These are phyloP conservation scores for Caradrina clavipalpis DNA, from an alignment of 2,888 invertebrate genomes.

Conservation along the genomic window DNA sequence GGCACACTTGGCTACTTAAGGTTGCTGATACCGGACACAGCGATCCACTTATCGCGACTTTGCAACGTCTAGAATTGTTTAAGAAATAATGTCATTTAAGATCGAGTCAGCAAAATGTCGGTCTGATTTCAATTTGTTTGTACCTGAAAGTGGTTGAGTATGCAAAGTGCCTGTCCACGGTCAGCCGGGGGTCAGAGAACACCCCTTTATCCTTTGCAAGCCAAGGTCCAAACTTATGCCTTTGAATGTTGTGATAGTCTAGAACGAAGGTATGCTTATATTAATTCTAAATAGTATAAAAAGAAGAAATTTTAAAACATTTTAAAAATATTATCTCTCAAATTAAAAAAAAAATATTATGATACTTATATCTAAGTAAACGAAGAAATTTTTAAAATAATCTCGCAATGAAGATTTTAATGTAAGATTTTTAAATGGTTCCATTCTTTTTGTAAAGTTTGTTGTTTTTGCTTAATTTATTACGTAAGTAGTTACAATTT, in stretches of 20 bases:
- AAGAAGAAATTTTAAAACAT: conserved; percentile 58
- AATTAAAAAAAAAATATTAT: conserved; percentile 45
- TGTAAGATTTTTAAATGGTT: conserved; percentile 41
- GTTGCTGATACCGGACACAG: background rate
- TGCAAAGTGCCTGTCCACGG: conserved; percentile 31
- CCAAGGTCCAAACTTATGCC: conserved; percentile 89
- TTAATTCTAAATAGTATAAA: conserved; percentile 59
- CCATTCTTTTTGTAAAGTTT: conserved; percentile 2
- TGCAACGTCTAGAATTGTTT: conserved; percentile 1
- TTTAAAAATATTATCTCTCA: conserved; percentile 59
- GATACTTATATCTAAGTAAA: conserved; percentile 25
- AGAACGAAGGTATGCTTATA: conserved; percentile 76
- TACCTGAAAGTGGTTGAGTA: conserved; percentile 30
- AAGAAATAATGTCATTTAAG: conserved; percentile 15
- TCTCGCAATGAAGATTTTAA: conserved; percentile 37
- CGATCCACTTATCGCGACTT: background rate
- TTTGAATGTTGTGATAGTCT: conserved; percentile 89
- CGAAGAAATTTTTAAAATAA: conserved; percentile 45
- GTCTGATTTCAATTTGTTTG: conserved; percentile 12
- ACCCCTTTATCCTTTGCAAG: conserved; percentile 81
- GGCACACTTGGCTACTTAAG: conserved; percentile 45
- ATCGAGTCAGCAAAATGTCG: background rate
- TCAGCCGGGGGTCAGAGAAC: conserved; percentile 47
- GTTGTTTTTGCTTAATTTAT: conserved; percentile 26
- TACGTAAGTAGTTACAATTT: background rate